A percentile compares a stretch with the other conserved stretches of the same genome.
Evolutionary conservation across 2,797 vertebrate species (phyloP).

Genomic region (Hipposideros larvatus): DNA sequence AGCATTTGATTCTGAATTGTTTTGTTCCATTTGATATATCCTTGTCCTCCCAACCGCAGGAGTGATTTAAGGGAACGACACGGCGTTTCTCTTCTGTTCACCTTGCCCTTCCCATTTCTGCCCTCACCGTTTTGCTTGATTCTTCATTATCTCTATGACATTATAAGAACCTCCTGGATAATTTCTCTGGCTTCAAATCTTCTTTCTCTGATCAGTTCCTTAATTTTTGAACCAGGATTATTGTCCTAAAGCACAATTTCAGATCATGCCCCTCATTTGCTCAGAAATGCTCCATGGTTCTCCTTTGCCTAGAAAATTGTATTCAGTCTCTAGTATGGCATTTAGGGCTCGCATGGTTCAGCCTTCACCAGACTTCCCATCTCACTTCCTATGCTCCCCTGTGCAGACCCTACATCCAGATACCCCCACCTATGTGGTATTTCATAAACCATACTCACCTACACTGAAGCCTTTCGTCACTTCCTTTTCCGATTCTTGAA

Average conservation of each 20-base stretch:
- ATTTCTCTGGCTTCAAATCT: not conserved
- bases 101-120: not conserved
- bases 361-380: not conserved
- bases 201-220: not conserved
- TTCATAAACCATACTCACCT: not conserved
- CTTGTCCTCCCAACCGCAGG: not conserved
- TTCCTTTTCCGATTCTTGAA: not conserved
- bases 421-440: too few relatives aligned
- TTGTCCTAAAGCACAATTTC: not conserved
- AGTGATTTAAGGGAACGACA: not conserved
- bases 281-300: not conserved
- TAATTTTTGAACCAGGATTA: not conserved
- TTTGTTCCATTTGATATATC: not conserved
- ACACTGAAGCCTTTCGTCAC: not conserved
- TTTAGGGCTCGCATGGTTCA: not conserved
- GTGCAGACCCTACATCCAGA: fast-evolving
- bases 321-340: not conserved
- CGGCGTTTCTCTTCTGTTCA: not conserved
- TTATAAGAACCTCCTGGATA: not conserved
- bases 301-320: not conserved
- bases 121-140: not conserved
- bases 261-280: not conserved
- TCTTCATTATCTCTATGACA: not conserved
- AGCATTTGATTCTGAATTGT: not conserved
- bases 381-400: not conserved